Evolutionary conservation across 2,797 vertebrate species (phyloP), one percentile per base, ranked within the genome.

Genomic region (Lutjanus campechanus): DNA sequence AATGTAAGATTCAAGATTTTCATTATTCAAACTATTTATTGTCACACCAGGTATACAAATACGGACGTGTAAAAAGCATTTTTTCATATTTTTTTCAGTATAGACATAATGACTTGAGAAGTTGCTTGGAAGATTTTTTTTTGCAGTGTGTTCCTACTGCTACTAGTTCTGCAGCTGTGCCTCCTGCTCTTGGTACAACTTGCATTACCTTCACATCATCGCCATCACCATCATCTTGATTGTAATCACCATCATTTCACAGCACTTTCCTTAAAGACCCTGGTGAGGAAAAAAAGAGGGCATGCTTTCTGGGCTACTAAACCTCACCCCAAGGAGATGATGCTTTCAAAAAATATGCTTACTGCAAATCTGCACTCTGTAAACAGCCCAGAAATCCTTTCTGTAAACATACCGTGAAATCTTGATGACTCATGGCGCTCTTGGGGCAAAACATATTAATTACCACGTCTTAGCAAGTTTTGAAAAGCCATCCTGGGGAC

Each of bases 371-470:
- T 85, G 75, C 60, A 76, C 79, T 81, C 59, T 36, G 29, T 58
- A 72, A 90, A 89, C 77, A 73, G 16, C 76, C 74, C 54, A 25
- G 25, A 84, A 74, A 79, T 77, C 79, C 67, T 75, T 63, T 89
- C 61, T 79, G 83, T 86, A 89, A 89, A 91, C 86, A 91, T 43
- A 46, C 58, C 54, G 76, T 70, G 63, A 84, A 83, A 86, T 81
- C 67, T 25, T 66, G 83, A 90, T 91, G 86, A 92, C 61, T 91
- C 85, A 78, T 51, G 41, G 70, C 43, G 74, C 89, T 81, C 79
- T 62, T 10, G 77, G 82, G 86, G 83, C 41, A 70, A 79, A 87
- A 83, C 77, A 76, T 79, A 88, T 89, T 88, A 85, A 89, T 92
- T 87, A 88, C 83, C 68, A 81, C 17, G 44, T 87, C 76, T 85